These are phyloP conservation scores for Polypedilum vanderplanki DNA, from an alignment of 1,140 invertebrate genomes.

Conservation along the genomic window DNA sequence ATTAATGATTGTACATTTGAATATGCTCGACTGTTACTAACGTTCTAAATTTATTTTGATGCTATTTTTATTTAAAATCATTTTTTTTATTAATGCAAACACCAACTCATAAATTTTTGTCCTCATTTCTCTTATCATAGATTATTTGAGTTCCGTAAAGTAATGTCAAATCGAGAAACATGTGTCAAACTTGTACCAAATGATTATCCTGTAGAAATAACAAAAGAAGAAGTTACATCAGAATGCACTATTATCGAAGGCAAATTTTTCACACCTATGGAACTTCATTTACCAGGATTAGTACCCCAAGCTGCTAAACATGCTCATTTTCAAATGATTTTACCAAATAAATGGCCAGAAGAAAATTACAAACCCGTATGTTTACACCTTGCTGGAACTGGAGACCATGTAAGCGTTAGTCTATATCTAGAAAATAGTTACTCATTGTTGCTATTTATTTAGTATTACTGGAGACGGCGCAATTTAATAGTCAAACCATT, in stretches of 20 bases:
- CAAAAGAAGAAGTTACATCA: constrained; percentile 72
- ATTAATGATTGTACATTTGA: no score
- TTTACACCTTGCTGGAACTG: constrained; percentile 93
- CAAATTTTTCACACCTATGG: constrained; percentile 81
- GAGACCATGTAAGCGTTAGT: constrained; percentile 81
- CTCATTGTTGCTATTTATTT: constrained; percentile 35
- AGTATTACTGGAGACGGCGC: constrained; percentile 89
- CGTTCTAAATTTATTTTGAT: no score
- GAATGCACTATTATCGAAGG: constrained; percentile 78
- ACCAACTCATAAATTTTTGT: not conserved
- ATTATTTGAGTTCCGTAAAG: constrained; percentile 84
- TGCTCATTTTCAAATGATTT: constrained; percentile 75
- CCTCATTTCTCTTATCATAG: constrained; percentile 48
- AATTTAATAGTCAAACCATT: constrained; percentile 86
- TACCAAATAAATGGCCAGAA: constrained; percentile 73
- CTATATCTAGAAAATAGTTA: constrained; percentile 28
- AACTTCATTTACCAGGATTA: constrained; percentile 72
- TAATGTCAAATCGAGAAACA: constrained; percentile 71
- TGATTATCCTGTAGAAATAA: constrained; percentile 82
- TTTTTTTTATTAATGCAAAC: not conserved
- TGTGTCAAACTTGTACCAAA: constrained; percentile 74
- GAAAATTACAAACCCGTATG: constrained; percentile 73
- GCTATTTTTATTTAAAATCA: constrained; percentile 22
- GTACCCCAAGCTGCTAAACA: constrained; percentile 76
- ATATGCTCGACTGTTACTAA: no score